Evolutionary conservation across 2,888 invertebrate genomes (phyloP).

Genomic region (Nomada flava): DNA sequence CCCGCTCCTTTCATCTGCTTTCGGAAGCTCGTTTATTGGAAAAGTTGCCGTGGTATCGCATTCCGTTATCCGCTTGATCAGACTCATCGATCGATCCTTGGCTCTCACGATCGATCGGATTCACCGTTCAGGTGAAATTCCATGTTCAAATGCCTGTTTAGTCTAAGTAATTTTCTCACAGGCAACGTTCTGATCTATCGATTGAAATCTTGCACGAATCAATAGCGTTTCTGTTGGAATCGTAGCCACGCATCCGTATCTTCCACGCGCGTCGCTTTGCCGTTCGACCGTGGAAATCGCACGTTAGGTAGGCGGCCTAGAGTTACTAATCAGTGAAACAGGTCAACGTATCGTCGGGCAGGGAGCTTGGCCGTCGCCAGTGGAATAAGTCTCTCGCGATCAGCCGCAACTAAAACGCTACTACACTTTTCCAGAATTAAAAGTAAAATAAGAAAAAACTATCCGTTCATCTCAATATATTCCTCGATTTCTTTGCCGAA

Average conservation of each 20-base stretch:
- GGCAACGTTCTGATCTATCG: too few species aligned
- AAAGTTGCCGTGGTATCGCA: slow-evolving; percentile 13
- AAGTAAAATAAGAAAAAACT: neutral
- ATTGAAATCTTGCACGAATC: too few species aligned
- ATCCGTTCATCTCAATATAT: neutral
- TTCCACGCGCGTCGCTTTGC: too few species aligned
- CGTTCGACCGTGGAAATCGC: too few species aligned
- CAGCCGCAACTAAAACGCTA: neutral
- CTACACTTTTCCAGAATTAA: neutral
- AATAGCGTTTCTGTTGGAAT: too few species aligned
- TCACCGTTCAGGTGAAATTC: neutral
- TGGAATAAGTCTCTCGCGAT: neutral
- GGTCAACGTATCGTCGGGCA: too few species aligned
- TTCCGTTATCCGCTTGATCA: slow-evolving; percentile 5
- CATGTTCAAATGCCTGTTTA: neutral
- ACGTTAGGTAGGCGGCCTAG: too few species aligned
- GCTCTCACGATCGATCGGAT: neutral
- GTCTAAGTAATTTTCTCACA: neutral
- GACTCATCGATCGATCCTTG: neutral
- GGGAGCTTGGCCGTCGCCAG: neutral
- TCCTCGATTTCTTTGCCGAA: too few species aligned
- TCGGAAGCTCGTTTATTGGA: slow-evolving; percentile 43
- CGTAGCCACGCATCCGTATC: too few species aligned
- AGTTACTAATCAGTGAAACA: too few species aligned
- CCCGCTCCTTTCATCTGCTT: slow-evolving; percentile 6